Base-by-base conservation (phyloP, 2,797 vertebrate species). In the Molossus molossus region DNA sequence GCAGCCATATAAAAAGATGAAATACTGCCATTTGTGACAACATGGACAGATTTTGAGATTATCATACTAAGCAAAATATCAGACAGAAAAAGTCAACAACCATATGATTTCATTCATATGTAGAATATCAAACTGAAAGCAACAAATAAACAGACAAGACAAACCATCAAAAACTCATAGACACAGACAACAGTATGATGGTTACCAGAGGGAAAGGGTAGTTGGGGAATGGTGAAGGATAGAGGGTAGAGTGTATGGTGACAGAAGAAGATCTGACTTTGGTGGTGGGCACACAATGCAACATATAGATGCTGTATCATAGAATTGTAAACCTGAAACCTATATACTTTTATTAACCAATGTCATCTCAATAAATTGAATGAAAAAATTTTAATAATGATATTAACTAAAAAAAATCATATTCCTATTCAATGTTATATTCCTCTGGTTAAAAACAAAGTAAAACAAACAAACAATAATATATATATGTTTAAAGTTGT, bases 371-470 rank as follows among this genome's bases (percentile, higher is more conserved):
- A n/a, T 20, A 11, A 29, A 20, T 76, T 53, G 29, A 53, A 45
- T n/a, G n/a, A 17, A 18, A 40, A 29, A 48, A 27, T 27, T 50
- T 29, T 29, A 76, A 9, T 29, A 76, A 40, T 70, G 20, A 18
- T 45, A 53, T 29, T 76, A 76, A 75, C 72, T 29, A 23, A 13
- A 48, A 50, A 75, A 75, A 17, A 75, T 14, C 48, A 15, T 9
- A 53, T 60, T 90, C 64, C 8, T 96, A 5, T 37, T 72, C 23
- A 95, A 0, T 72, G 29, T 76, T 18, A 13, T 81, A 97, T 83
- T 48, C 4, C n/a, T 80, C 72, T 6, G 33, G 17, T 73, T 7
- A 93, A 67, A 98, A 97, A 90, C 17, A 37, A 90, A 67, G 37
- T 50, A 77, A 33, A 6, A 21, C 33, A 87, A 79, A 92, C 25